Evolutionary conservation across 2,113 vertebrate species (phyloP).

Genomic region (Oryctolagus cuniculus): mOryCun1.1 NC_091440.1:30922001-30922500

Average conservation of each 20-base stretch:
- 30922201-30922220: not conserved
- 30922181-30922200: not conserved
- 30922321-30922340: not conserved
- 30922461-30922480: not conserved
- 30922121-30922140: not conserved
- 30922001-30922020: not conserved
- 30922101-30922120: not conserved
- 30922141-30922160: not conserved
- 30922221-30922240: not conserved
- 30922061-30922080: not conserved
- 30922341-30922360: not conserved
- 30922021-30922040: not conserved
- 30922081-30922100: not conserved
- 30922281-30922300: not conserved
- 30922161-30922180: not conserved
- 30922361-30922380: not conserved
- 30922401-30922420: not conserved
- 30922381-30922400: not conserved
- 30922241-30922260: not conserved
- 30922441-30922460: rapidly evolving
- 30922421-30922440: not conserved
- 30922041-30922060: not conserved
- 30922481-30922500: not conserved
- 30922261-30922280: not conserved
- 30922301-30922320: not conserved